Percentiles rank a stretch among this genome's conserved stretches.
These are phyloP conservation scores for Candoia aspera DNA, from an alignment of 2,113 vertebrate genomes.

Conservation along the genomic window DNA sequence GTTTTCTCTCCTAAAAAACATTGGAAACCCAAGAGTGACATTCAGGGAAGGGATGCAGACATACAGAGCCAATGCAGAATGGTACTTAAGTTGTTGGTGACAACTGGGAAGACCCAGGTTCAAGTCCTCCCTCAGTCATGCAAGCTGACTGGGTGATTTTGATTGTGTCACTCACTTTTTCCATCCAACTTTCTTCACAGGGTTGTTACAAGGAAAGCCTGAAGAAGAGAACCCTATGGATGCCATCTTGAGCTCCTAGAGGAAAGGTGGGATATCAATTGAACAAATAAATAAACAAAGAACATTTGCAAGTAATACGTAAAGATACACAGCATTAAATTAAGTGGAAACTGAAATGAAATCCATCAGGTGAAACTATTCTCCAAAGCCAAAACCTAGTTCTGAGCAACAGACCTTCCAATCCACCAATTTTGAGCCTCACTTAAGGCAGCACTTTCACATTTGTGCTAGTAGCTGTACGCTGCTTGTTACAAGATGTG, in stretches of 20 bases:
- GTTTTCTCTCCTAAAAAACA: background rate
- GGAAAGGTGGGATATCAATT: background rate
- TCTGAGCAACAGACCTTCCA: background rate
- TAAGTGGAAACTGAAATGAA: background rate
- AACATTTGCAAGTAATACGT: background rate
- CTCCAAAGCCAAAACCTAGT: background rate
- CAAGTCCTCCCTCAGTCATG: background rate
- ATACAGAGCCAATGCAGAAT: background rate
- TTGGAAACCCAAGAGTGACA: background rate
- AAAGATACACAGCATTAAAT: background rate
- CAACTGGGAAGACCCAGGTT: background rate
- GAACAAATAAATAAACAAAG: background rate
- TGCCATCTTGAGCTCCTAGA: background rate
- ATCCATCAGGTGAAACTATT: background rate
- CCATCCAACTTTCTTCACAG: background rate
- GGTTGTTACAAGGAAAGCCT: background rate
- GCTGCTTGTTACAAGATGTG: conserved; percentile 22
- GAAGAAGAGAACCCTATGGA: background rate
- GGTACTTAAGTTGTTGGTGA: background rate
- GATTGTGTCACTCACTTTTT: background rate
- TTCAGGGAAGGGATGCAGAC: background rate
- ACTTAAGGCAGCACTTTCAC: conserved; percentile 2
- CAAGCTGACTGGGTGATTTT: background rate
- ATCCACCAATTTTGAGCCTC: background rate
- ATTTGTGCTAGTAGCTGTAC: conserved; percentile 7